Evolutionary conservation across 2,113 vertebrate genomes (phyloP).

Genomic region (Malurus alboscapulatus): DNA sequence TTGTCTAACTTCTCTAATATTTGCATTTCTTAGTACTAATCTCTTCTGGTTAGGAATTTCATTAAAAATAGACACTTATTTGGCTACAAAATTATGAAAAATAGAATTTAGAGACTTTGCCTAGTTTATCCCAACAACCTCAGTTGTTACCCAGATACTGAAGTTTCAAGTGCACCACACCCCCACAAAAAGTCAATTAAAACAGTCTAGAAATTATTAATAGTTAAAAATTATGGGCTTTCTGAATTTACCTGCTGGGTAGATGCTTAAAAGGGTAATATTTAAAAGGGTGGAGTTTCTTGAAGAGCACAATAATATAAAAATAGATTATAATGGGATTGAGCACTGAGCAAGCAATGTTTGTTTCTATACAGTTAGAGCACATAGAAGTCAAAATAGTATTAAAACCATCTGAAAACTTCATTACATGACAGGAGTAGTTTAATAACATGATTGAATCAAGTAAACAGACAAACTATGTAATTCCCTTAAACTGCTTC

Average conservation of each 20-base stretch:
- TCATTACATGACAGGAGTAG: background rate
- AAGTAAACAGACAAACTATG: background rate
- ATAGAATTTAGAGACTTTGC: background rate
- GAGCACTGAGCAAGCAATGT: background rate
- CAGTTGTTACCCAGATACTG: fast-evolving
- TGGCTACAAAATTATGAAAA: background rate
- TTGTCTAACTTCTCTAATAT: background rate
- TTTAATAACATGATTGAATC: background rate
- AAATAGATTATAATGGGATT: background rate
- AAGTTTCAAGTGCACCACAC: background rate
- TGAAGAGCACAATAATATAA: background rate
- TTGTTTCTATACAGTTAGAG: background rate
- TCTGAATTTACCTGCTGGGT: background rate
- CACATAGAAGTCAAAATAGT: background rate
- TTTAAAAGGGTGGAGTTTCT: background rate
- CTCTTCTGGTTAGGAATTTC: background rate
- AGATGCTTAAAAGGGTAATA: background rate
- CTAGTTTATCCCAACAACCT: background rate
- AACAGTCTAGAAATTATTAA: background rate
- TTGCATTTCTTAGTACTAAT: background rate
- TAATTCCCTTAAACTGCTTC: background rate
- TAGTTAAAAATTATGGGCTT: background rate
- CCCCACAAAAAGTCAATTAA: background rate
- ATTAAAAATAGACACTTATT: background rate
- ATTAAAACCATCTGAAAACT: background rate